Evolutionary conservation across 2,797 vertebrate genomes (phyloP).

Genomic region (Enteromius treurensis): DNA sequence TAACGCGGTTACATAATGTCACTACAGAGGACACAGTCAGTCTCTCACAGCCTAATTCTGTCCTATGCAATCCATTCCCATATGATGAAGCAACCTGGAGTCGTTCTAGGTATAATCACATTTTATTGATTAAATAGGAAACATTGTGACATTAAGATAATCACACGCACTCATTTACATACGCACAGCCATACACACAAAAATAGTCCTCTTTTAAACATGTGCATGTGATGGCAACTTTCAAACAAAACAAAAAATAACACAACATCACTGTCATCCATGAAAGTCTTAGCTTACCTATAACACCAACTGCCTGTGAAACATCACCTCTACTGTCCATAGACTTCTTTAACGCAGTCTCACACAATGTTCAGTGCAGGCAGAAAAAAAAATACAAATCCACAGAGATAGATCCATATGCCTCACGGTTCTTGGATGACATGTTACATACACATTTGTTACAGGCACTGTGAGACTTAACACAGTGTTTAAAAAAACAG

Average conservation of each 20-base stretch:
- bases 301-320: constrained; percentile 45
- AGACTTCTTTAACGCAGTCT: constrained; percentile 59
- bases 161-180: constrained; percentile 67
- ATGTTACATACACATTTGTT: constrained; percentile 58
- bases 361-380: constrained; percentile 64
- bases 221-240: constrained; percentile 60
- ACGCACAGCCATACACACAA: constrained; percentile 71
- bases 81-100: constrained; percentile 14
- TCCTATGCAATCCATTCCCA: background rate
- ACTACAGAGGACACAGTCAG: constrained; percentile 18
- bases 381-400: constrained; percentile 22
- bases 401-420: constrained; percentile 43
- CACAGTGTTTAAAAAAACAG: constrained; percentile 68
- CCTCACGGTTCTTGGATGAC: constrained; percentile 51
- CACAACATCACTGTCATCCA: constrained; percentile 63
- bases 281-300: constrained; percentile 51
- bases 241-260: constrained; percentile 63
- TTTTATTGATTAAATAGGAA: constrained; percentile 87
- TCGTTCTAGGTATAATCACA: constrained; percentile 49
- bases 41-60: constrained; percentile 4
- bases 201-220: constrained; percentile 67
- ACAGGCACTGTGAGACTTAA: constrained; percentile 70
- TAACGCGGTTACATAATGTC: constrained; percentile 44
- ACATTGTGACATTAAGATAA: constrained; percentile 74
- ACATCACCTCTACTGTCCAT: constrained; percentile 54